A percentile compares a stretch with the other conserved stretches of the same genome.
Conservation (phyloP, 2,113 vertebrate genomes). For the Hippolais icterina region DNA sequence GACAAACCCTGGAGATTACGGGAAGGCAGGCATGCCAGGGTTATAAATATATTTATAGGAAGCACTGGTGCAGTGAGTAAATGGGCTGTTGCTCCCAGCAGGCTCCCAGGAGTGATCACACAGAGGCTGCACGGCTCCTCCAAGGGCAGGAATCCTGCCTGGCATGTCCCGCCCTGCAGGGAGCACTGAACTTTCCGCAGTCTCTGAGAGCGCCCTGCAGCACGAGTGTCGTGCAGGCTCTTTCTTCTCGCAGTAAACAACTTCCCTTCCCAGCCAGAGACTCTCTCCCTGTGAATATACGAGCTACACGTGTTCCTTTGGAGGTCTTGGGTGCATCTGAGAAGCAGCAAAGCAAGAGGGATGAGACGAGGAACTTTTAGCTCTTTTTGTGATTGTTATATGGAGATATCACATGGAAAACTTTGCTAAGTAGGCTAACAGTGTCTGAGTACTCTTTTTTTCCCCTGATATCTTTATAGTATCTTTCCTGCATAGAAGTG, state of each 20-base stretch:
- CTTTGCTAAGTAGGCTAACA: neutral
- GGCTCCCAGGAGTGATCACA: neutral
- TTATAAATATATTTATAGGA: constrained; percentile 67
- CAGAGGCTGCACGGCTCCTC: neutral
- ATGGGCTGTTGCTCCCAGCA: constrained; percentile 21
- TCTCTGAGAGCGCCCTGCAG: neutral
- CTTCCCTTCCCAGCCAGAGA: neutral
- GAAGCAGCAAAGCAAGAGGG: neutral
- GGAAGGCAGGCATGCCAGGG: constrained; percentile 3
- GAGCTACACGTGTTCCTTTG: rapidly evolving
- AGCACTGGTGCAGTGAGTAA: constrained; percentile 40
- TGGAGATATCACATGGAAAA: neutral
- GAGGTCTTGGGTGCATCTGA: neutral
- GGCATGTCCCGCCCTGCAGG: neutral
- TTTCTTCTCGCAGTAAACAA: neutral
- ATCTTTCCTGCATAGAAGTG: neutral
- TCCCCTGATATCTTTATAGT: neutral
- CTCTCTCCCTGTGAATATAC: neutral
- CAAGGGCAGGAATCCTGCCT: neutral
- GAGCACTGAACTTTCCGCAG: neutral
- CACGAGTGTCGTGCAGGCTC: neutral
- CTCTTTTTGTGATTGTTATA: neutral
- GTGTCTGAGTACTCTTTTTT: neutral
- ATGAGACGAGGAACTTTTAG: neutral
- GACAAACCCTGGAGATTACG: constrained; percentile 18